A percentile compares a stretch with the other conserved stretches of the same genome.
Conservation (phyloP, 2,113 vertebrate species). For the Lipophrys pholis region DNA sequence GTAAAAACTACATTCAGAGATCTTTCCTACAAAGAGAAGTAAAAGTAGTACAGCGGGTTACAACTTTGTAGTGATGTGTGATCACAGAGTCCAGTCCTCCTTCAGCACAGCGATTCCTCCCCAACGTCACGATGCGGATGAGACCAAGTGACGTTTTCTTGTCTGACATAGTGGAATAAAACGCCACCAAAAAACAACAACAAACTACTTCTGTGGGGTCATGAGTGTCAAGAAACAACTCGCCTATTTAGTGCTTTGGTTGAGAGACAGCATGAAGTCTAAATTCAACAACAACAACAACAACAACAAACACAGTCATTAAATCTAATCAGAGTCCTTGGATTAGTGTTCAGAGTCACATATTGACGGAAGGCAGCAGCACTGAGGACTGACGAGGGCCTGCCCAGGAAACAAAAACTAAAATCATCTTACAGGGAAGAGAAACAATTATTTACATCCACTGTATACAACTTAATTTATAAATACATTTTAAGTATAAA, state of each 20-base stretch:
- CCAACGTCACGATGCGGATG: too few species aligned
- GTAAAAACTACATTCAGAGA: slow-evolving; percentile 76
- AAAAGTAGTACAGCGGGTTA: slow-evolving; percentile 40
- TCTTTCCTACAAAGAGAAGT: slow-evolving; percentile 42
- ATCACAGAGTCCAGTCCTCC: slow-evolving; percentile 1
- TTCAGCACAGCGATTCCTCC: neutral
- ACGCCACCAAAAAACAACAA: neutral
- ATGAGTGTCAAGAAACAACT: neutral
- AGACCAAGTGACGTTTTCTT: too few species aligned
- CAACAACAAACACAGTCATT: neutral
- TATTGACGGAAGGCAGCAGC: slow-evolving; percentile 52
- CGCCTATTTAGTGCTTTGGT: slow-evolving; percentile 76
- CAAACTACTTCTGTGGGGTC: too few species aligned
- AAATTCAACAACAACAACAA: neutral
- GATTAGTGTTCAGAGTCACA: slow-evolving; percentile 27
- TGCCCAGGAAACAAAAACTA: slow-evolving; percentile 79
- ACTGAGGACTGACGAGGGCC: slow-evolving; percentile 85
- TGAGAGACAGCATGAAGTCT: slow-evolving; percentile 30
- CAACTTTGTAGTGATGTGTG: slow-evolving; percentile 11
- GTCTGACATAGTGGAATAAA: neutral
- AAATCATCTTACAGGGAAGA: slow-evolving; percentile 72
- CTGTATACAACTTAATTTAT: slow-evolving; percentile 90
- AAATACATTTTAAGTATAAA: slow-evolving; percentile 94
- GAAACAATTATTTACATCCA: slow-evolving; percentile 86
- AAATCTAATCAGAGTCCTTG: slow-evolving; percentile 13